These are phyloP conservation scores for Oppia nitens DNA, from an alignment of 1,140 invertebrate species.

Conservation along the genomic window DNA sequence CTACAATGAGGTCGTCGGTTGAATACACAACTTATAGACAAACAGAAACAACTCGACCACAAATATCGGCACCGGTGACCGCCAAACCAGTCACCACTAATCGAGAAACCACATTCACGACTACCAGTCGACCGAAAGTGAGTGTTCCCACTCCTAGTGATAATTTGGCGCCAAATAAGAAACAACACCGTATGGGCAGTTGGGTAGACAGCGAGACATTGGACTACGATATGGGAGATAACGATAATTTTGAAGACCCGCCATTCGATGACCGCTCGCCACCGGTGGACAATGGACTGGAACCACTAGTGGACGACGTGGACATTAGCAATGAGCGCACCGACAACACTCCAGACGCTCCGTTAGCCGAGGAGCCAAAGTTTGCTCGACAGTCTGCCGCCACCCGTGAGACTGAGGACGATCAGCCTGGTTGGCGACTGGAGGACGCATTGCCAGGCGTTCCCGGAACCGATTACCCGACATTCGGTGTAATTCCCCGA, in stretches of 20 bases:
- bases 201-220: not conserved
- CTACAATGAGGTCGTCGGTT: too few species aligned
- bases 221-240: not conserved
- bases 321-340: not conserved
- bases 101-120: not conserved
- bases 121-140: not conserved
- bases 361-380: not conserved
- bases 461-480: conserved; percentile 32
- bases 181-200: not conserved
- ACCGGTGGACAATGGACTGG: not conserved
- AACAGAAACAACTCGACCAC: too few species aligned
- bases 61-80: too few species aligned
- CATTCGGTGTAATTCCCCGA: conserved; percentile 27
- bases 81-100: too few species aligned
- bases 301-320: not conserved
- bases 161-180: not conserved
- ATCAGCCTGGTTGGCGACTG: conserved; percentile 1
- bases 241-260: not conserved
- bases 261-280: too few species aligned
- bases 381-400: not conserved
- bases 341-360: not conserved
- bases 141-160: not conserved
- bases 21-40: too few species aligned
- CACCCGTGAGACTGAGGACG: not conserved
- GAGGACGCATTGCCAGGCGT: conserved; percentile 26